These are phyloP conservation scores for Erinaceus europaeus DNA, from an alignment of 2,113 vertebrate genomes.

Conservation along the genomic window DNA sequence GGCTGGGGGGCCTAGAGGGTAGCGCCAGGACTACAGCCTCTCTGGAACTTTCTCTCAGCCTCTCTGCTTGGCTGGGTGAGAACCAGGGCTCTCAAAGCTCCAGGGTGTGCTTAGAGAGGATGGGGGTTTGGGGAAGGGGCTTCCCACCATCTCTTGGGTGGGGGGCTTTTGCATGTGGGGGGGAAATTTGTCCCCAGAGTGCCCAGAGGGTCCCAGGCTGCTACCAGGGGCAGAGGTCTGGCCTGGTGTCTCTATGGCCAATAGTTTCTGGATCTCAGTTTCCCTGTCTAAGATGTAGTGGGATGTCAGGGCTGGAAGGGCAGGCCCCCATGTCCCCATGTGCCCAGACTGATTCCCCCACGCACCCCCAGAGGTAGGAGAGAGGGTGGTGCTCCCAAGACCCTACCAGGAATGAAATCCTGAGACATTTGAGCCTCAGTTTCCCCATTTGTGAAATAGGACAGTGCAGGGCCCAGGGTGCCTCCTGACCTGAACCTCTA, in stretches of 20 bases:
- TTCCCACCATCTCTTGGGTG: too few species aligned
- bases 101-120: background rate
- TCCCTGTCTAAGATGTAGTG: background rate
- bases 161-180: too few species aligned
- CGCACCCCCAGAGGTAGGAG: too few species aligned
- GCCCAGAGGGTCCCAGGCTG: too few species aligned
- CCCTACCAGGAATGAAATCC: too few species aligned
- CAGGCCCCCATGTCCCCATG: background rate
- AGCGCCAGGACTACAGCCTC: too few species aligned
- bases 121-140: accelerated
- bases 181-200: too few species aligned
- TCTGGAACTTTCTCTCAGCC: too few species aligned
- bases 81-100: background rate
- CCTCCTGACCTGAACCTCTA: background rate
- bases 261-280: background rate
- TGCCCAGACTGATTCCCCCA: too few species aligned
- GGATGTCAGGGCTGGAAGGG: background rate
- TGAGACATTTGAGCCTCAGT: too few species aligned
- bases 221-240: background rate
- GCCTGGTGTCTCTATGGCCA: background rate
- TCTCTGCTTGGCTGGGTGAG: background rate
- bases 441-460: too few species aligned
- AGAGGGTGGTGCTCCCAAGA: background rate
- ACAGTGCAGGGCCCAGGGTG: background rate
- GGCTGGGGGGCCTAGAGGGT: background rate